phyloP scores from a whole-genome alignment of 2,113 vertebrate species.

The Oxyruncus cristatus region DNA sequence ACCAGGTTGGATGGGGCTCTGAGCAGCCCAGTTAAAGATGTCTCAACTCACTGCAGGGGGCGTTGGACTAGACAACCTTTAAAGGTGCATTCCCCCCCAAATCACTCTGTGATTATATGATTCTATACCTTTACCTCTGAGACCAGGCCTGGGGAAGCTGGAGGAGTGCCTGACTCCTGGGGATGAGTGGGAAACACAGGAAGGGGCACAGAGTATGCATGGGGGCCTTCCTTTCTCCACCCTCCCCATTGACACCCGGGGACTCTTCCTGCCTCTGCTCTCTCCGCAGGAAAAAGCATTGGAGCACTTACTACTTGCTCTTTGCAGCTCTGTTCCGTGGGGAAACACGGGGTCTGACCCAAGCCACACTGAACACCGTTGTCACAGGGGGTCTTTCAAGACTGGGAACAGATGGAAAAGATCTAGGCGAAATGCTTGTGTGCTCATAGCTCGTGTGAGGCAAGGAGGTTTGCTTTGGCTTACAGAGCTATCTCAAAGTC shows the following conservation, averaged over 20 bases:
- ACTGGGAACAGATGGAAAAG: not conserved
- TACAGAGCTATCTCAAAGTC: not conserved
- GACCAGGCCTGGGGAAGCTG: fast-evolving
- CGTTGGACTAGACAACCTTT: fast-evolving
- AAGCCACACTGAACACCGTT: not conserved
- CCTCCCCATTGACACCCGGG: fast-evolving
- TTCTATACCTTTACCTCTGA: not conserved
- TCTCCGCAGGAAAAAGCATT: fast-evolving
- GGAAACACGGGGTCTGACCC: not conserved
- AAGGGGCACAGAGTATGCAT: fast-evolving
- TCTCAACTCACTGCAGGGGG: too few species aligned
- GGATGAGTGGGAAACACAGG: not conserved
- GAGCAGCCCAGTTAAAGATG: not conserved
- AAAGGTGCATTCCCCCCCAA: not conserved
- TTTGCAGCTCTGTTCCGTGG: not conserved
- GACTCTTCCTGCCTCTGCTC: not conserved
- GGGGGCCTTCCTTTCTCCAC: too few species aligned
- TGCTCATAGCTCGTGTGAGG: not conserved
- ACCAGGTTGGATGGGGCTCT: not conserved
- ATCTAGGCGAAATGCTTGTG: not conserved
- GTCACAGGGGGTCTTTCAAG: not conserved
- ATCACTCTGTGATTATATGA: not conserved
- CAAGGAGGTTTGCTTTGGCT: not conserved
- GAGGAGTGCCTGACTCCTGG: fast-evolving
- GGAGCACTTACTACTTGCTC: fast-evolving